phyloP scores from a whole-genome alignment of 2,113 vertebrate genomes.

The Todiramphus chloris region DNA sequence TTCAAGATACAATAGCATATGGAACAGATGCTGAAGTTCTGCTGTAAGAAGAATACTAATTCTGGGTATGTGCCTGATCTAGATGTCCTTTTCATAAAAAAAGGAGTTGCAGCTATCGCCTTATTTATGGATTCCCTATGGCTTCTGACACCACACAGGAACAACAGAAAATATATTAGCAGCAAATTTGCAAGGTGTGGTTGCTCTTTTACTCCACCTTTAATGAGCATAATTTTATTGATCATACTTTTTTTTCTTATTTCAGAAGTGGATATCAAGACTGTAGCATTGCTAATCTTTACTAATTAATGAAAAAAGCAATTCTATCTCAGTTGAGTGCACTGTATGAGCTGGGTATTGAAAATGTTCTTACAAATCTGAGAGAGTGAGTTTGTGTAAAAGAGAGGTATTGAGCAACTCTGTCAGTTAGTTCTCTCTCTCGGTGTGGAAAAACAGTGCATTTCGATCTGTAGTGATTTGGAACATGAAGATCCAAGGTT shows the following conservation, averaged over 20 bases:
- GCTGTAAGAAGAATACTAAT: constrained; percentile 19
- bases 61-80: constrained; percentile 7
- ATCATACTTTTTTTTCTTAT: not conserved
- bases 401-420: not conserved
- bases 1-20: not conserved
- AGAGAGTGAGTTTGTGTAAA: not conserved
- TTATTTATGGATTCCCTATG: not conserved
- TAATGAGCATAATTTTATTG: not conserved
- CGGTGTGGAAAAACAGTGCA: not conserved
- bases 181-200: not conserved
- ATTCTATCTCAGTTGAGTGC: not conserved
- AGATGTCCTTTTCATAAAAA: constrained; percentile 2
- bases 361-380: not conserved
- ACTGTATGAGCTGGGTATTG: not conserved
- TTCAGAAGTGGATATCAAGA: not conserved
- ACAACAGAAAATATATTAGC: not conserved
- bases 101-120: not conserved
- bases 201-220: not conserved
- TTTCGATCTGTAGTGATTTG: not conserved
- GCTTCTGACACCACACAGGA: not conserved
- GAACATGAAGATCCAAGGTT: not conserved
- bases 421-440: not conserved
- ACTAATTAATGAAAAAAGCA: not conserved
- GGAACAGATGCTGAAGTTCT: constrained; percentile 31
- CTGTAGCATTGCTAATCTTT: not conserved